phyloP scores from a whole-genome alignment of 2,888 invertebrate genomes.

The Dicyrtomina minuta region DNA sequence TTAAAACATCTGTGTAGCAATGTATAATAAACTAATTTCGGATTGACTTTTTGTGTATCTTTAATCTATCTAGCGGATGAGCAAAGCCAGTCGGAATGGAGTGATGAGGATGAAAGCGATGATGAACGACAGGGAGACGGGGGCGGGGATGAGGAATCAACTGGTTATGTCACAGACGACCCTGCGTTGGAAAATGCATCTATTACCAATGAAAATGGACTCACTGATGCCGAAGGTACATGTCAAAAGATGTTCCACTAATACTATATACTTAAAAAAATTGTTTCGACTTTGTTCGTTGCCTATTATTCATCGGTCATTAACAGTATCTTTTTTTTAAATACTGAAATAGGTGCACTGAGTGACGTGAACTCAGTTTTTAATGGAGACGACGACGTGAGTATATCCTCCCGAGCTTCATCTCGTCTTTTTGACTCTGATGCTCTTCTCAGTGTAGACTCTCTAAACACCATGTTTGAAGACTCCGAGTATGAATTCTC shows the following conservation, averaged over 20 bases:
- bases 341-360: slow-evolving; percentile 64
- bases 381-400: slow-evolving; percentile 68
- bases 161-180: slow-evolving; percentile 84
- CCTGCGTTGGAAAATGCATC: slow-evolving; percentile 82
- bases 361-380: slow-evolving; percentile 84
- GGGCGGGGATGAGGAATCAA: slow-evolving; percentile 65
- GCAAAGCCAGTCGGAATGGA: slow-evolving; percentile 80
- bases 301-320: slow-evolving; percentile 3
- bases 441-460: slow-evolving; percentile 74
- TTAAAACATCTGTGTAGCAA: no score
- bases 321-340: no score
- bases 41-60: not conserved
- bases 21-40: no score
- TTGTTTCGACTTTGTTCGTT: slow-evolving; percentile 16
- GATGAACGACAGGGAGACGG: slow-evolving; percentile 66
- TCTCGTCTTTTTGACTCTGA: slow-evolving; percentile 78
- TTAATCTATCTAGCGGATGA: slow-evolving; percentile 52
- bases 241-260: no score
- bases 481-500: slow-evolving; percentile 68
- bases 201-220: slow-evolving; percentile 79
- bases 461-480: slow-evolving; percentile 74
- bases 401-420: slow-evolving; percentile 79
- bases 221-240: slow-evolving; percentile 82
- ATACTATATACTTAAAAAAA: not conserved
- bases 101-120: slow-evolving; percentile 67